A percentile compares a stretch with the other conserved stretches of the same genome.
Conservation (phyloP, 2,797 vertebrate genomes). For the Antrozous pallidus region DNA sequence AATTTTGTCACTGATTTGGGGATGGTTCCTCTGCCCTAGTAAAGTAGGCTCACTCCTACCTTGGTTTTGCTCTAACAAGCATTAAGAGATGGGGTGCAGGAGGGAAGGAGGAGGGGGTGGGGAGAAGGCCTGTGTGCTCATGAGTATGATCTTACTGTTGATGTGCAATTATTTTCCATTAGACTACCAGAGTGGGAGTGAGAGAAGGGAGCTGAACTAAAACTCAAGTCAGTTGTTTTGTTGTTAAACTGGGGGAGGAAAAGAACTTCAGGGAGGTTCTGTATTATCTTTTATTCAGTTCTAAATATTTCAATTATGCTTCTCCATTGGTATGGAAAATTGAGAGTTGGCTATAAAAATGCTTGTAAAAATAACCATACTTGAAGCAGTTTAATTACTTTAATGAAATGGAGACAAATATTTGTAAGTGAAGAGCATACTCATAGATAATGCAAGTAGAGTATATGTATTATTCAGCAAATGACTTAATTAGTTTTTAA, state of each 20-base stretch:
- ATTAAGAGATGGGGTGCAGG: background rate
- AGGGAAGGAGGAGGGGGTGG: background rate
- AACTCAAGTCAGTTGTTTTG: constrained; percentile 48
- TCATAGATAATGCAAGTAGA: constrained; percentile 74
- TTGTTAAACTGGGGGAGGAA: constrained; percentile 66
- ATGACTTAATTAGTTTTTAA: constrained; percentile 81
- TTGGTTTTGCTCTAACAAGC: background rate
- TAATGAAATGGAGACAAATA: constrained; percentile 81
- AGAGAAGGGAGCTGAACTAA: constrained; percentile 27
- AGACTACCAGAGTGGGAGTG: constrained; percentile 12
- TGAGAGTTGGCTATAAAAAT: constrained; percentile 78
- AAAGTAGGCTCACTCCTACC: background rate
- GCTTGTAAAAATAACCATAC: constrained; percentile 75
- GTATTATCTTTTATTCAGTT: constrained; percentile 66
- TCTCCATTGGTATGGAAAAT: constrained; percentile 77
- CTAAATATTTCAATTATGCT: constrained; percentile 78
- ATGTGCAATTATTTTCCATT: constrained; percentile 14
- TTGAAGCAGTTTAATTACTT: constrained; percentile 78
- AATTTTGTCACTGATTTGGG: constrained; percentile 48
- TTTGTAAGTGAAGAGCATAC: constrained; percentile 75
- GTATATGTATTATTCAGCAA: constrained; percentile 78
- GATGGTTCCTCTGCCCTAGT: background rate
- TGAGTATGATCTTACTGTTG: background rate
- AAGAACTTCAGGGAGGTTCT: constrained; percentile 47
- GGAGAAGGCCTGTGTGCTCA: background rate